Evolutionary conservation across 2,888 invertebrate genomes (phyloP).

Genomic region (Ornithoptera alexandrae): DNA sequence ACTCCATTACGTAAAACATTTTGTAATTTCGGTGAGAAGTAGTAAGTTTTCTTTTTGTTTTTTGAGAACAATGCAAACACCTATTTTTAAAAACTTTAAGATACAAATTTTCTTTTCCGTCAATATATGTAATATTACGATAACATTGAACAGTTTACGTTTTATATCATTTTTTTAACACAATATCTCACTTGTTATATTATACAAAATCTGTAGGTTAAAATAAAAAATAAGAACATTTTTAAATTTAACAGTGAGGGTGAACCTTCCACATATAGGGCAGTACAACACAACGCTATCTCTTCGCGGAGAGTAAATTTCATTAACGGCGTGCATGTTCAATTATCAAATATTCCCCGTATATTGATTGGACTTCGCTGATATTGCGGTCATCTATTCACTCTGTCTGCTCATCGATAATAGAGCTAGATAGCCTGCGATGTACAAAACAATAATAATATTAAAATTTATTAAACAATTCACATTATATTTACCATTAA

Average conservation of each 20-base stretch:
- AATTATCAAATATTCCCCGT: slow-evolving; percentile 58
- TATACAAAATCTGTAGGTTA: too few relatives aligned
- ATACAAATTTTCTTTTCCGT: too few relatives aligned
- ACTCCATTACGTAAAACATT: slow-evolving; percentile 1
- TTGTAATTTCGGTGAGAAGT: slow-evolving; percentile 5
- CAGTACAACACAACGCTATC: slow-evolving; percentile 2
- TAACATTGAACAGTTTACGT: too few relatives aligned
- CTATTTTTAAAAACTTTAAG: too few relatives aligned
- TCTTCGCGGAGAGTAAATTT: slow-evolving; percentile 53
- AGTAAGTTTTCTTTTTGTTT: neutral
- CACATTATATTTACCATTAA: too few relatives aligned
- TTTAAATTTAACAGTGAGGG: neutral
- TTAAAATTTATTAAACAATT: neutral
- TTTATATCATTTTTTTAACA: too few relatives aligned
- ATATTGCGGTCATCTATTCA: slow-evolving; percentile 43
- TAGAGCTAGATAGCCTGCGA: slow-evolving; percentile 36
- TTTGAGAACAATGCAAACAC: neutral
- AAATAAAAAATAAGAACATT: too few relatives aligned
- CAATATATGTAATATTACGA: too few relatives aligned
- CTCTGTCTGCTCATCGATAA: slow-evolving; percentile 44
- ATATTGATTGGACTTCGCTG: slow-evolving; percentile 44
- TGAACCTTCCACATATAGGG: neutral
- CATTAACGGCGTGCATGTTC: slow-evolving; percentile 69
- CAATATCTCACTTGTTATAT: too few relatives aligned
- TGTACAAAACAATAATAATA: neutral